phyloP scores from a whole-genome alignment of 2,888 invertebrate species.

The Heterodera filipjevi region DNA sequence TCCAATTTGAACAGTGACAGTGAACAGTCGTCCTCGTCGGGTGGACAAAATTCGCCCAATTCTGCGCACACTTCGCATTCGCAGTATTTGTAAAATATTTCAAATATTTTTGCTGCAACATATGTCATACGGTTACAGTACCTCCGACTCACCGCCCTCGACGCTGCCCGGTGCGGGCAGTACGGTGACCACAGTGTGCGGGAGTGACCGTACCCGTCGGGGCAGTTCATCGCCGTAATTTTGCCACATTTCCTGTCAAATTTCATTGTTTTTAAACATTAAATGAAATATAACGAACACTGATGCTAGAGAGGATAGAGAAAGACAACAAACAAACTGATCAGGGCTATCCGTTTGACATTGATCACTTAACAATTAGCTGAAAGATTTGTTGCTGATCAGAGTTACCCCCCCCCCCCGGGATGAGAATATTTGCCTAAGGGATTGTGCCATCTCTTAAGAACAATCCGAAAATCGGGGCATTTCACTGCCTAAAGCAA shows the following conservation, averaged over 20 bases:
- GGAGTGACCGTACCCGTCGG: conserved; percentile 22
- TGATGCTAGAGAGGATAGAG: no score
- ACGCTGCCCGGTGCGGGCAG: conserved; percentile 23
- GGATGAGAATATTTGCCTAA: no score
- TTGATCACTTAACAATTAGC: no score
- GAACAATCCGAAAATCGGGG: no score
- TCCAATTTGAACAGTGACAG: conserved; percentile 19
- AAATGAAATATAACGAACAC: no score
- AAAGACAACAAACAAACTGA: no score
- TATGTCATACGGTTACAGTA: background rate
- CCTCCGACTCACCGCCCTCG: conserved; percentile 11
- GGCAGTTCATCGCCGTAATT: conserved; percentile 26
- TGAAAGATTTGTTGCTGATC: no score
- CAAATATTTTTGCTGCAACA: background rate
- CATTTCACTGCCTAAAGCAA: no score
- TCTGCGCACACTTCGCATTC: conserved; percentile 26
- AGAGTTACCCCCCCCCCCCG: no score
- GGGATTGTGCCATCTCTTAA: no score
- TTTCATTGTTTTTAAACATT: no score
- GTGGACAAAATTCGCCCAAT: conserved; percentile 16
- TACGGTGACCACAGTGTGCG: conserved; percentile 20
- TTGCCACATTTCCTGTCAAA: background rate
- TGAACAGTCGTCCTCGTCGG: conserved; percentile 18
- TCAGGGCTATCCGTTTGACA: no score
- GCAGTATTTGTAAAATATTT: background rate